Evolutionary conservation across 2,888 invertebrate genomes (phyloP), one percentile per base, ranked within the genome.

Genomic region (Tromatobia lineatoria): DNA sequence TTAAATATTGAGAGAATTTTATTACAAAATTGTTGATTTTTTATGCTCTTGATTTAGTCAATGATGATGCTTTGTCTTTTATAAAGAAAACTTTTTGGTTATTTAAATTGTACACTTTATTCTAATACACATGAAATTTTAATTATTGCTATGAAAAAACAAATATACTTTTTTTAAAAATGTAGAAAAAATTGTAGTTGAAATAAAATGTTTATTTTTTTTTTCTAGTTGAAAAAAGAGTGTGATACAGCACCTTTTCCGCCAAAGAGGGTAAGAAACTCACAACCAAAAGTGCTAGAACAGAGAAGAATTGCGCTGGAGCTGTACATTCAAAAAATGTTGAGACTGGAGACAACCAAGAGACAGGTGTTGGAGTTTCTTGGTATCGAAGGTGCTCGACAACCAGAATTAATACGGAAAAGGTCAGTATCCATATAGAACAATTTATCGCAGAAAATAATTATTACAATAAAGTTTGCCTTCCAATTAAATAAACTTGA

Each of bases 191-290:
- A 29, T 29, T 29, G 29, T 2, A 29, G 29, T 29, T 29, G 29
- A 15, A 10, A 15, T 52, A 57, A 71, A 2, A 4, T 20, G 74
- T 69, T 66, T 64, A 15, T 57, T 69, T 13, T 20, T 69, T 54
- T 82, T 83, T 82, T 89, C 90, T 87, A 95, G 95, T 88, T 95
- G 83, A 95, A 95, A 83, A 95, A 95, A 87, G 91, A 94, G 54
- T 94, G 94, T 59, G 93, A 92, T 61, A 95, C 95, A 0, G 95
- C 95, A 47, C 94, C 95, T 57, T 95, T 95, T 92, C 95, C 95
- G 20, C 95, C 95, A 0, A 95, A 95, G 87, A 94, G 95, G 87
- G 94, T 95, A 3, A 92, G 95, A 83, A 95, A 95, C 89, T 94
- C 94, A 52, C 95, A 95, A 85, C 94, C 94, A 10, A 95, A 95